Base-by-base conservation (phyloP, 2,888 invertebrate genomes). In the Exephanes ischioxanthus region DNA sequence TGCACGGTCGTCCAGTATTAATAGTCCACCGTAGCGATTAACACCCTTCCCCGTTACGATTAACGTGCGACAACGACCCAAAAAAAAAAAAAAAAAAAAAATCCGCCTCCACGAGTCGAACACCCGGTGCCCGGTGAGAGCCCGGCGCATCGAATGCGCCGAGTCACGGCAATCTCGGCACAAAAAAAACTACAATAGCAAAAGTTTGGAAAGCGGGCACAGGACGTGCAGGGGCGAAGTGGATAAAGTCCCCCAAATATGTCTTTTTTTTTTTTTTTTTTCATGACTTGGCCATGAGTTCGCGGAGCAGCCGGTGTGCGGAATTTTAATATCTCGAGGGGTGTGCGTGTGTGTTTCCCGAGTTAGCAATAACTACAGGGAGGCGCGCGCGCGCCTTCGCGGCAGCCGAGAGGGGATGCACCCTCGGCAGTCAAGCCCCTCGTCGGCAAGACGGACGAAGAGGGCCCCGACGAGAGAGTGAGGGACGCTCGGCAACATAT, bases 301-400 rank as follows among this genome's bases (percentile, higher is more conserved):
- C n/a, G 53, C 51, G 51, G 14, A 76, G 90, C 89, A 92, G 92
- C 92, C 92, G 92, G 92, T 90, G 91, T 88, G 86, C 91, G 94
- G 94, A 94, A 94, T 94, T 94, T 94, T 94, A 94, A 94, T 94
- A 94, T 94, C 91, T 84, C 90, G 86, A 90, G 87, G 91, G 91
- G 90, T 48, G 45, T 4, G 16, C 45, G 16, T 45, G 45, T 45
- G 79, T 80, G 84, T 88, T 89, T 86, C 89, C 83, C 82, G 90
- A 91, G 91, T 90, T 90, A 88, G 93, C 93, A 93, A 93, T 94
- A 94, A 94, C 94, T 91, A 89, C 84, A 86, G 81, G 61, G 87
- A 85, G 85, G 88, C 89, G 87, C 78, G 87, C 88, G 86, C 33
- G 76, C 61, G 51, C 66, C 51, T 37, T 66, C 22, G 76, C 86